Evolutionary conservation across 2,113 vertebrate genomes (phyloP).

Genomic region (Rhabdornis inornatus): DNA sequence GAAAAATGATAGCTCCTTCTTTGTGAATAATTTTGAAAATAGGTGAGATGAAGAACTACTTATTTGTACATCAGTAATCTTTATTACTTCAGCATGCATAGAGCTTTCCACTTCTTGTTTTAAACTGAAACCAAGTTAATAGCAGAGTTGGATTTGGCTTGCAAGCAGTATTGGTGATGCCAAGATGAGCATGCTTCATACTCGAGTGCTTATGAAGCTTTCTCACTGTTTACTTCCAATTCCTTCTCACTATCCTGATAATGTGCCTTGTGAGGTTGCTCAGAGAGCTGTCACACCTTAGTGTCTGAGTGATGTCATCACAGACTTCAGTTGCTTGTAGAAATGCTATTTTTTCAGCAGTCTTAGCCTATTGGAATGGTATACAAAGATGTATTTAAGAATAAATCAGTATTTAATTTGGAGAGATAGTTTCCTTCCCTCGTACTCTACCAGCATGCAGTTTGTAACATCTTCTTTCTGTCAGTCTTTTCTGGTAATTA

Average conservation of each 20-base stretch:
- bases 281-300: background rate
- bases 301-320: background rate
- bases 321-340: background rate
- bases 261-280: background rate
- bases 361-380: background rate
- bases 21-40: background rate
- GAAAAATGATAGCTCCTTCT: background rate
- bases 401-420: background rate
- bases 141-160: background rate
- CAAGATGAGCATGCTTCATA: background rate
- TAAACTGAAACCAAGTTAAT: background rate
- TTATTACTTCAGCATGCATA: background rate
- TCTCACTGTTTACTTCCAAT: background rate
- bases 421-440: background rate
- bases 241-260: background rate
- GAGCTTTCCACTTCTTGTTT: background rate
- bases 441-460: rapidly evolving
- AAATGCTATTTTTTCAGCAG: background rate
- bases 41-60: background rate
- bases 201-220: background rate
- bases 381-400: background rate
- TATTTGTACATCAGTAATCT: background rate
- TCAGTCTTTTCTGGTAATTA: background rate
- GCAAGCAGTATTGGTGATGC: background rate
- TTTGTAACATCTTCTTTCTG: background rate